These are phyloP conservation scores for Osmerus mordax DNA, from an alignment of 2,113 vertebrate species.

Conservation along the genomic window DNA sequence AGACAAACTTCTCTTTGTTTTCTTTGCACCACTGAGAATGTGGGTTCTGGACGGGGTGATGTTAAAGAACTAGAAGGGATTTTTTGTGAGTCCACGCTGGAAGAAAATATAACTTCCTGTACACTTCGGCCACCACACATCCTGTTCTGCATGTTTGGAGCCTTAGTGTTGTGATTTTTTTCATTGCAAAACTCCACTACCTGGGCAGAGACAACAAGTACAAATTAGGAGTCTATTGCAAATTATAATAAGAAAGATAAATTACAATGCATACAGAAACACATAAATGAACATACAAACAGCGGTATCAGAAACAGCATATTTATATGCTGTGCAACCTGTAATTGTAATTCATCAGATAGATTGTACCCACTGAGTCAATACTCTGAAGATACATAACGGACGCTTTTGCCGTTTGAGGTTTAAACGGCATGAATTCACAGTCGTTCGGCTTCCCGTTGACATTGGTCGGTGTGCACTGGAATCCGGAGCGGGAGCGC, in stretches of 20 bases:
- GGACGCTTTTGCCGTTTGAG: constrained; percentile 21
- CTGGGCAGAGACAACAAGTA: constrained; percentile 33
- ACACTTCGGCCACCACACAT: constrained; percentile 63
- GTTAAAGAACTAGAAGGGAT: constrained; percentile 32
- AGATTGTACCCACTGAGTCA: constrained; percentile 24
- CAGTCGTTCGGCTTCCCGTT: constrained; percentile 3
- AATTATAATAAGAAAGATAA: too few relatives aligned
- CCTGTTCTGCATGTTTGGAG: constrained; percentile 68
- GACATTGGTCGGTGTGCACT: too few relatives aligned
- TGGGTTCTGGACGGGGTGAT: constrained; percentile 28
- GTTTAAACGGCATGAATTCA: constrained; percentile 21
- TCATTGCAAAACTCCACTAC: constrained; percentile 66
- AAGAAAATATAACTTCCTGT: constrained; percentile 61
- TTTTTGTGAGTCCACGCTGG: constrained; percentile 38
- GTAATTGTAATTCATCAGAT: neutral
- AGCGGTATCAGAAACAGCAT: too few relatives aligned
- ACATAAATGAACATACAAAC: too few relatives aligned
- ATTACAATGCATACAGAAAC: too few relatives aligned
- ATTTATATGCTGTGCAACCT: too few relatives aligned
- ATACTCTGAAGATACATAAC: constrained; percentile 35
- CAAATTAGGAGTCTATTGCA: too few relatives aligned
- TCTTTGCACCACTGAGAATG: constrained; percentile 54
- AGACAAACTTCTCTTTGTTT: constrained; percentile 60
- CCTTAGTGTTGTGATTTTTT: constrained; percentile 63
- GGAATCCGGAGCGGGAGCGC: too few relatives aligned